Percentiles rank a stretch among this genome's conserved stretches.
Evolutionary conservation across 2,113 vertebrate genomes (phyloP).

Genomic region (Cinclus mexicanus): DNA sequence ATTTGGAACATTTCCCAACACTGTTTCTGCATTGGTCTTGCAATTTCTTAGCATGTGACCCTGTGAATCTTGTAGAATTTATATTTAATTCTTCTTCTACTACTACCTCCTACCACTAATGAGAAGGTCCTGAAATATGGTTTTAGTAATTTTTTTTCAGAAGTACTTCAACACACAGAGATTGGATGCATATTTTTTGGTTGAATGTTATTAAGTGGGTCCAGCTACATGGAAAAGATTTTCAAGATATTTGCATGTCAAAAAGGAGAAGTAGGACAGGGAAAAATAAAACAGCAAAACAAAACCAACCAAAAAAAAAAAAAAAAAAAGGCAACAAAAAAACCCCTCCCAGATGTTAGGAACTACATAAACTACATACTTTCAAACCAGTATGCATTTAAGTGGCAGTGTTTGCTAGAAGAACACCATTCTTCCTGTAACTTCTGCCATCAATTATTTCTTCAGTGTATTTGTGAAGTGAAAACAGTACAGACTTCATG

Average conservation of each 20-base stretch:
- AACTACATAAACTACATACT: not conserved
- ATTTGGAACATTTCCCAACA: not conserved
- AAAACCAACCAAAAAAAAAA: not conserved
- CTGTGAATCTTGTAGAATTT: not conserved
- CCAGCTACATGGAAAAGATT: not conserved
- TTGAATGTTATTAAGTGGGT: not conserved
- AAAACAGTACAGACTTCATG: not conserved
- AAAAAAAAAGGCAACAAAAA: not conserved
- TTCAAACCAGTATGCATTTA: not conserved
- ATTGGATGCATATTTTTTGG: not conserved
- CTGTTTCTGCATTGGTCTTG: not conserved
- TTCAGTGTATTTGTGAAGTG: not conserved
- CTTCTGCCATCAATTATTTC: not conserved
- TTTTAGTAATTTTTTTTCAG: not conserved
- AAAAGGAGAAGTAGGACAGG: not conserved
- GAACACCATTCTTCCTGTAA: not conserved
- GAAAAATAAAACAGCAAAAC: not conserved
- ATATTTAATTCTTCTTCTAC: not conserved
- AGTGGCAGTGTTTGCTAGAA: not conserved
- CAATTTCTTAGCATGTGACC: not conserved
- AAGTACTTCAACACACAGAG: not conserved
- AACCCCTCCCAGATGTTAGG: rapidly evolving
- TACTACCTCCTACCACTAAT: not conserved
- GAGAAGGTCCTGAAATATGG: not conserved
- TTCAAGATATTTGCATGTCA: not conserved